Evolutionary conservation across 1,140 invertebrate species (phyloP).

Genomic region (Caenorhabditis remanei): DNA sequence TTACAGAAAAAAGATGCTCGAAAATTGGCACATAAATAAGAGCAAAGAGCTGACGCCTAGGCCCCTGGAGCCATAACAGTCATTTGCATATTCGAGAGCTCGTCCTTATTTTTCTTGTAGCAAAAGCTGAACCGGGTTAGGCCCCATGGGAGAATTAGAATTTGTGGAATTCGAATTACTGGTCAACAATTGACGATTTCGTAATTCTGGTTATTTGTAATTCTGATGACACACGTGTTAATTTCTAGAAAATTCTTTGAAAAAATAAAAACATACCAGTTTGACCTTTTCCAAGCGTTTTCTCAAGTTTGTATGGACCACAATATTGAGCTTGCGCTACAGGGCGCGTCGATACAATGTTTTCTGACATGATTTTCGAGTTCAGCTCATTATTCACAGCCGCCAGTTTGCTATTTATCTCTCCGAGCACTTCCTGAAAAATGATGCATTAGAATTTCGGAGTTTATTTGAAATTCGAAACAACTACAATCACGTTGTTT

Average conservation of each 20-base stretch:
- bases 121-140: not conserved
- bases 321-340: constrained; percentile 75
- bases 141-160: constrained; percentile 11
- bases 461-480: not conserved
- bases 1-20: not conserved
- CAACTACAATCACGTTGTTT: not conserved
- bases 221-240: too few species aligned
- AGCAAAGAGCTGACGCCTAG: not conserved
- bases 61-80: constrained; percentile 32
- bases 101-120: constrained; percentile 7
- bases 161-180: constrained; percentile 40
- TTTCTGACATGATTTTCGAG: constrained; percentile 63
- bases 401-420: constrained; percentile 69
- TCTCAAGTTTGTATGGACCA: constrained; percentile 96
- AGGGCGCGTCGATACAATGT: constrained; percentile 52
- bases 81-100: constrained; percentile 40
- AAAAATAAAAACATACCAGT: constrained; percentile 85
- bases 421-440: constrained; percentile 68
- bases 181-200: not conserved
- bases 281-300: constrained; percentile 98
- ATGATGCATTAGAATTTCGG: not conserved
- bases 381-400: constrained; percentile 69
- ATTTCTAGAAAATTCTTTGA: not conserved
- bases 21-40: constrained; percentile 41
- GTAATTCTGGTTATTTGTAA: too few species aligned